Evolutionary conservation across 2,888 invertebrate genomes (phyloP).

Genomic region (Limnephilus auricula): DNA sequence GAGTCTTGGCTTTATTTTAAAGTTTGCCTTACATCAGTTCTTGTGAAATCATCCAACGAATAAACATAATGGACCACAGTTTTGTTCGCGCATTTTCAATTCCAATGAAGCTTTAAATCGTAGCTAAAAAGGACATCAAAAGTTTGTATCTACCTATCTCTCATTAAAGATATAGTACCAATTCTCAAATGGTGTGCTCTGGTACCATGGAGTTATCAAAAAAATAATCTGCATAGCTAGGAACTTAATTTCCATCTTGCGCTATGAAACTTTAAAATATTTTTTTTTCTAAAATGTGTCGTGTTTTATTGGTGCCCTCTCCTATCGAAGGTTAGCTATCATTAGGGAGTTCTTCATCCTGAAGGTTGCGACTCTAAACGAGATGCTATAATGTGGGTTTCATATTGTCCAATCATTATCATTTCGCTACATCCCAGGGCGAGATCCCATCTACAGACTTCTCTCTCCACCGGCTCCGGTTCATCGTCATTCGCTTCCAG

Average conservation of each 20-base stretch:
- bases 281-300: background rate
- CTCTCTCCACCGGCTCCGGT: no score
- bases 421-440: no score
- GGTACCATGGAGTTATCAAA: no score
- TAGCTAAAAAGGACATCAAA: background rate
- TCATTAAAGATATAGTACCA: background rate
- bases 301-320: background rate
- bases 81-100: background rate
- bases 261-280: background rate
- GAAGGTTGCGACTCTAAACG: no score
- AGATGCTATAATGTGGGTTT: no score
- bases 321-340: background rate
- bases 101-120: background rate
- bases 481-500: no score
- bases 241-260: background rate
- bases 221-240: no score
- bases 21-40: background rate
- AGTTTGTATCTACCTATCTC: background rate
- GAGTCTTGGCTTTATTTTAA: conserved; percentile 17
- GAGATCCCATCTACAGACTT: no score
- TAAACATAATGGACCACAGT: background rate
- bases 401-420: no score
- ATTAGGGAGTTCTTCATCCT: background rate
- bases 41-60: background rate
- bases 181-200: background rate